Conservation (phyloP, 2,113 vertebrate genomes). For the Haemorhous mexicanus region DNA sequence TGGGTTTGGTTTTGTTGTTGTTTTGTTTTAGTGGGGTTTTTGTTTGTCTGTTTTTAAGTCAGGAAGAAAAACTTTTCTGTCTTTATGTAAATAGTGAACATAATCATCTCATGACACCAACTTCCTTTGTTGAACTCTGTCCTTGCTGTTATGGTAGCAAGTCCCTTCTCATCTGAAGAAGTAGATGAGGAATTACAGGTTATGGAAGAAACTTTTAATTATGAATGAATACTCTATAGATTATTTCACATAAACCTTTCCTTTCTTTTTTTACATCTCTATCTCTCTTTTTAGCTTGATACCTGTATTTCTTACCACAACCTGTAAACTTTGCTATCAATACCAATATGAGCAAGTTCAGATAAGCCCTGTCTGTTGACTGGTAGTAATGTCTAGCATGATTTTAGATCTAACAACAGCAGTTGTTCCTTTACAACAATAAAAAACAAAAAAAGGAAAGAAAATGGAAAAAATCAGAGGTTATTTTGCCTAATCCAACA, state of each 20-base stretch:
- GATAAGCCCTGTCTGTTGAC: neutral
- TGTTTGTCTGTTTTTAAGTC: neutral
- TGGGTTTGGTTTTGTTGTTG: neutral
- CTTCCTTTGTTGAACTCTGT: neutral
- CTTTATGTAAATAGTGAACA: neutral
- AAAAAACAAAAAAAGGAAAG: neutral
- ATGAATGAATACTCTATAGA: neutral
- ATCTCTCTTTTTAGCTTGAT: neutral
- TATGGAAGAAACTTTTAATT: neutral
- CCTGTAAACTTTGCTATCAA: neutral
- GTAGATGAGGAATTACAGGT: neutral
- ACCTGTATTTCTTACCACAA: neutral
- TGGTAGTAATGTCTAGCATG: conserved; percentile 4
- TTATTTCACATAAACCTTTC: neutral
- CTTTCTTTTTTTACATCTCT: neutral
- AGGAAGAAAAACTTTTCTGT: neutral
- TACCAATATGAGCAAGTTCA: conserved; percentile 48
- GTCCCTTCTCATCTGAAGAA: neutral
- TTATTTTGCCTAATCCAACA: conserved; percentile 1
- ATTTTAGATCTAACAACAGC: neutral
- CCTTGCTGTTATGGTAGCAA: neutral
- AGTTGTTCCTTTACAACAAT: neutral
- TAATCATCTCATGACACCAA: neutral
- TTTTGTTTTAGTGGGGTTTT: neutral
- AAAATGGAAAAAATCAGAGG: neutral